Conservation (phyloP, 2,888 invertebrate species). For the Baccha elongata region DNA sequence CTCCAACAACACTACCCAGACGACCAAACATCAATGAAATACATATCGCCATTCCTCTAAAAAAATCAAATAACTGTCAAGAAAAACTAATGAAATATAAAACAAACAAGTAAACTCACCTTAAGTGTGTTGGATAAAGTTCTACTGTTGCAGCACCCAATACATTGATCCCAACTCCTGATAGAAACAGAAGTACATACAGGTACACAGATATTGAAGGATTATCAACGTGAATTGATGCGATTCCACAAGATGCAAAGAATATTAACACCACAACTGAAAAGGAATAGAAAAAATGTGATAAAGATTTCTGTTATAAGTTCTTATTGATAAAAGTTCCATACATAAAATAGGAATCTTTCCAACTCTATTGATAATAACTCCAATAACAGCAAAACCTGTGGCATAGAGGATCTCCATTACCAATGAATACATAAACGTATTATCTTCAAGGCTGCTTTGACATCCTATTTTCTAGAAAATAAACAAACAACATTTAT, state of each 20-base stretch:
- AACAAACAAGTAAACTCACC: slow-evolving; percentile 75
- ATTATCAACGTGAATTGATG: slow-evolving; percentile 74
- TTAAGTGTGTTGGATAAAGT: slow-evolving; percentile 79
- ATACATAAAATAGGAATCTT: slow-evolving; percentile 78
- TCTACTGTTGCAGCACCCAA: slow-evolving; percentile 79
- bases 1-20: slow-evolving; percentile 83
- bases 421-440: slow-evolving; percentile 77
- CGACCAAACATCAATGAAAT: slow-evolving; percentile 84
- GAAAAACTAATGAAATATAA: neutral
- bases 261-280: slow-evolving; percentile 75
- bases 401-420: slow-evolving; percentile 77
- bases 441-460: slow-evolving; percentile 76
- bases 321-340: too few relatives aligned
- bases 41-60: slow-evolving; percentile 83
- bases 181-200: slow-evolving; percentile 76
- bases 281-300: slow-evolving; percentile 11
- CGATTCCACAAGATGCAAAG: slow-evolving; percentile 76
- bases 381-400: slow-evolving; percentile 78
- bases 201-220: slow-evolving; percentile 77
- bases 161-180: slow-evolving; percentile 77
- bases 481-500: neutral
- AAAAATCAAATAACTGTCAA: slow-evolving; percentile 41
- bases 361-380: slow-evolving; percentile 78
- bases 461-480: slow-evolving; percentile 74
- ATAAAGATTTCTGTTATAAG: neutral